Conservation (phyloP, 2,888 invertebrate species). For the Neria commutata region DNA sequence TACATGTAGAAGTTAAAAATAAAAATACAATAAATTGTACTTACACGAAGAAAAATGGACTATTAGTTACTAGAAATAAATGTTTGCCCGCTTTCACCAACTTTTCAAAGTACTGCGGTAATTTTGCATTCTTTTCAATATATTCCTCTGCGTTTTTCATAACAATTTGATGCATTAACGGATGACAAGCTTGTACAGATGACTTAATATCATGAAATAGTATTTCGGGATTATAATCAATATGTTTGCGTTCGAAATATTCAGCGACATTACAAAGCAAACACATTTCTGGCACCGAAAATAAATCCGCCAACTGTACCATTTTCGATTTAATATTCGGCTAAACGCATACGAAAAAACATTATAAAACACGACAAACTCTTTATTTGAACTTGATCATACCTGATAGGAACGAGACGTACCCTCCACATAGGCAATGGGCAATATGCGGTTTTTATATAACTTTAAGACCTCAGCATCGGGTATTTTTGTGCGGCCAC, state of each 20-base stretch:
- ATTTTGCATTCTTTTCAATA: constrained; percentile 75
- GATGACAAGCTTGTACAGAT: constrained; percentile 86
- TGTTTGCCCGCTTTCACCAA: constrained; percentile 79
- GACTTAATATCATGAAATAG: constrained; percentile 92
- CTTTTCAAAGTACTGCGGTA: constrained; percentile 77
- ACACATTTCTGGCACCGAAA: constrained; percentile 96
- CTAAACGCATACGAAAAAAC: constrained; percentile 42
- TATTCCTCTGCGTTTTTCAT: constrained; percentile 80
- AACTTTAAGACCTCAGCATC: constrained; percentile 83
- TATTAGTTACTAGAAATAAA: constrained; percentile 94
- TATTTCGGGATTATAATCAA: constrained; percentile 94
- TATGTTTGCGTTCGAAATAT: constrained; percentile 85
- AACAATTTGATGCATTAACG: constrained; percentile 89
- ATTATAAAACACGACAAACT: too few species aligned
- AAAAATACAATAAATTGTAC: constrained; percentile 48
- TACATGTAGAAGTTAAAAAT: background rate
- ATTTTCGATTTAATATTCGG: constrained; percentile 68
- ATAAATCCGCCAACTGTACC: constrained; percentile 95
- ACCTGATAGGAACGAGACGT: constrained; percentile 75
- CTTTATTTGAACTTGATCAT: constrained; percentile 29
- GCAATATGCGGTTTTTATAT: constrained; percentile 86
- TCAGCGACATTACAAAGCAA: constrained; percentile 92
- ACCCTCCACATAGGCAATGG: constrained; percentile 86
- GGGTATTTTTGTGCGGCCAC: constrained; percentile 80
- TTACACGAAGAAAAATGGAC: constrained; percentile 95